A percentile compares a stretch with the other conserved stretches of the same genome.
phyloP scores from a whole-genome alignment of 2,797 vertebrate species.

The Xyrichtys novacula region DNA sequence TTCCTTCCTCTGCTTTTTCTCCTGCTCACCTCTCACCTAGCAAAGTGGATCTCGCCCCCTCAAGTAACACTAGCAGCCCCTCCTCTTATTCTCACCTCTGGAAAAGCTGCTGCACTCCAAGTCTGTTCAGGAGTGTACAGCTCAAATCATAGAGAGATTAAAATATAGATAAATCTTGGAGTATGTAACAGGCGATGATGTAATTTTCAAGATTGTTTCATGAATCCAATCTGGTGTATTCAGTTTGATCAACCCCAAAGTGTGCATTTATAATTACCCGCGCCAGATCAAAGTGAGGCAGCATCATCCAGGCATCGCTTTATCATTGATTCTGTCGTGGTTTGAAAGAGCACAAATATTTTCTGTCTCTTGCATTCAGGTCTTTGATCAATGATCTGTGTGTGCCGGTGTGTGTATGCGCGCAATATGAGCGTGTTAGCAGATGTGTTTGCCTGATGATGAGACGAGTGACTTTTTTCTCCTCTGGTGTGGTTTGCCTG shows the following conservation, averaged over 20 bases:
- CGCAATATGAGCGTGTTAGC: slow-evolving; percentile 42
- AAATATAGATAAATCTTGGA: slow-evolving; percentile 8
- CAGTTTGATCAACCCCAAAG: slow-evolving; percentile 34
- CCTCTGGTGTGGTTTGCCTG: slow-evolving; percentile 59
- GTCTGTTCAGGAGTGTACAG: slow-evolving; percentile 17
- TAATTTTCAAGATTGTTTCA: slow-evolving; percentile 23
- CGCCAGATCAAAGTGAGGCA: slow-evolving; percentile 53
- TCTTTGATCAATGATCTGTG: slow-evolving; percentile 74
- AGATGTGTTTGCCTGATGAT: slow-evolving; percentile 70
- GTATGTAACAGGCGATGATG: slow-evolving; percentile 15
- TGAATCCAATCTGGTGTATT: slow-evolving; percentile 45
- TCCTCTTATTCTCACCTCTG: slow-evolving; percentile 10
- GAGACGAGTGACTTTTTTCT: slow-evolving; percentile 59
- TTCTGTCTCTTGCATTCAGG: slow-evolving; percentile 69
- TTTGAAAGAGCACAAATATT: slow-evolving; percentile 74
- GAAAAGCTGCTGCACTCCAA: slow-evolving; percentile 29
- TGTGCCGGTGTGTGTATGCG: slow-evolving; percentile 25
- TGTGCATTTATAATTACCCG: slow-evolving; percentile 53
- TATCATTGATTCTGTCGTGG: slow-evolving; percentile 57
- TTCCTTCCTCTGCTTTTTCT: slow-evolving; percentile 54
- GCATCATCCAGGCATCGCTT: slow-evolving; percentile 38
- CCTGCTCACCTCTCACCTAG: slow-evolving; percentile 59
- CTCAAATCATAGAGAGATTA: slow-evolving; percentile 21
- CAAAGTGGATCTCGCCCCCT: slow-evolving; percentile 50
- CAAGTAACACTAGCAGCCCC: slow-evolving; percentile 29